These are phyloP conservation scores for Ennomos fuscantarius DNA, from an alignment of 2,888 invertebrate species.

Conservation along the genomic window DNA sequence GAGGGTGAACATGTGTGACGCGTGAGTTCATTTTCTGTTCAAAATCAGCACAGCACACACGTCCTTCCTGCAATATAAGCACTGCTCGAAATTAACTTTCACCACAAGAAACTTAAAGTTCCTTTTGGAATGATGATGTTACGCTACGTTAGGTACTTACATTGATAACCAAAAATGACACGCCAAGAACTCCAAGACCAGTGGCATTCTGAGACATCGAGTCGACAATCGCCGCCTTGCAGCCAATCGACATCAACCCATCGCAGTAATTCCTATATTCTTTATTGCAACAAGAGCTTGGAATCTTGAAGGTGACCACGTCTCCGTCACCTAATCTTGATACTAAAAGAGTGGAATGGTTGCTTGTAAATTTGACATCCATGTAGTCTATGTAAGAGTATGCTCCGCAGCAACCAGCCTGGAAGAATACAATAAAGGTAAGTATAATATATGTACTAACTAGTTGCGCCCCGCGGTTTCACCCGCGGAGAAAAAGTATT, in stretches of 20 bases:
- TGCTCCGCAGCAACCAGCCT: constrained; percentile 77
- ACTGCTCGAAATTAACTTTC: too few species aligned
- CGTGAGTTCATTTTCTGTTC: too few species aligned
- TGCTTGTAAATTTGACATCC: constrained; percentile 56
- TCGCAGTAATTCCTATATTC: constrained; percentile 47
- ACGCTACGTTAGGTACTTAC: constrained; percentile 53
- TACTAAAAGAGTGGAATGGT: constrained; percentile 58
- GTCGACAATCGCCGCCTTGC: constrained; percentile 53
- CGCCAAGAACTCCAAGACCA: constrained; percentile 72
- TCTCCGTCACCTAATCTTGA: constrained; percentile 47
- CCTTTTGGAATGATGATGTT: too few species aligned
- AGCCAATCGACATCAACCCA: constrained; percentile 18
- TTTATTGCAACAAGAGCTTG: constrained; percentile 64
- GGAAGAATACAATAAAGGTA: constrained; percentile 25
- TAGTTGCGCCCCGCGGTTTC: too few species aligned
- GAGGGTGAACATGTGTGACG: too few species aligned
- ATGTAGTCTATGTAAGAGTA: constrained; percentile 64
- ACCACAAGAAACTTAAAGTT: too few species aligned
- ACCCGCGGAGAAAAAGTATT: too few species aligned
- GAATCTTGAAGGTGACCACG: constrained; percentile 53
- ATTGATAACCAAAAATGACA: constrained; percentile 78
- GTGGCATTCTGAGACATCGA: constrained; percentile 68
- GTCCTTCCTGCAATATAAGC: too few species aligned
- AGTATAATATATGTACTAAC: too few species aligned
- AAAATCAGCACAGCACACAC: too few species aligned